phyloP scores from a whole-genome alignment of 2,113 vertebrate species.

The Nothocercus julius region DNA sequence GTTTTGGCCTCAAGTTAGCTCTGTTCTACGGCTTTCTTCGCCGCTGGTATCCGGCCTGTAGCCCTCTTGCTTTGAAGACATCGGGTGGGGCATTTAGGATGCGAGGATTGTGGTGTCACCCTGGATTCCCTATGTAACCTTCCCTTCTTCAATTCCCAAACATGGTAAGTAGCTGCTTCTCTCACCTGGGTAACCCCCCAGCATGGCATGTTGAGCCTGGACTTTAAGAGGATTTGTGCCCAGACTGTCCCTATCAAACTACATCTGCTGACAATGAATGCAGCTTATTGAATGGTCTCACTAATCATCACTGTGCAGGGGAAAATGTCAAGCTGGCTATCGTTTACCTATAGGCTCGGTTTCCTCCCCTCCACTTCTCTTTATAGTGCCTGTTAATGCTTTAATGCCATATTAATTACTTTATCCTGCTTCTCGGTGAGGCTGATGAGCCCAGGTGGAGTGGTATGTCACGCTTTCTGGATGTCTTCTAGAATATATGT shows the following conservation, averaged over 20 bases:
- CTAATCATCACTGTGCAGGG: not conserved
- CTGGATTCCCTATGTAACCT: not conserved
- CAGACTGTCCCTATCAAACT: not conserved
- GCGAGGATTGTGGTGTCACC: not conserved
- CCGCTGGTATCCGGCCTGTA: not conserved
- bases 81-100: not conserved
- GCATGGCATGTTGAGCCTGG: not conserved
- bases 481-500: fast-evolving
- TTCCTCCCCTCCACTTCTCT: not conserved
- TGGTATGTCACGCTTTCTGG: not conserved
- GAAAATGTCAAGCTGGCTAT: not conserved
- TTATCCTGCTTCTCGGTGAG: not conserved
- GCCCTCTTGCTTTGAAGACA: not conserved
- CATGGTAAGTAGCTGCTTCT: not conserved
- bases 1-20: not conserved
- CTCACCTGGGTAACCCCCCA: not conserved
- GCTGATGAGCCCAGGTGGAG: fast-evolving
- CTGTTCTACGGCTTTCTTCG: too few relatives aligned
- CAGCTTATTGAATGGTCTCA: not conserved
- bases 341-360: too few relatives aligned
- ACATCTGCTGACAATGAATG: not conserved
- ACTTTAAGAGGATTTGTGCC: not conserved
- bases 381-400: not conserved
- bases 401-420: not conserved
- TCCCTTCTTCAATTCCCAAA: not conserved